Evolutionary conservation across 2,113 vertebrate genomes (phyloP).

Genomic region (Zosterops hypoxanthus): DNA sequence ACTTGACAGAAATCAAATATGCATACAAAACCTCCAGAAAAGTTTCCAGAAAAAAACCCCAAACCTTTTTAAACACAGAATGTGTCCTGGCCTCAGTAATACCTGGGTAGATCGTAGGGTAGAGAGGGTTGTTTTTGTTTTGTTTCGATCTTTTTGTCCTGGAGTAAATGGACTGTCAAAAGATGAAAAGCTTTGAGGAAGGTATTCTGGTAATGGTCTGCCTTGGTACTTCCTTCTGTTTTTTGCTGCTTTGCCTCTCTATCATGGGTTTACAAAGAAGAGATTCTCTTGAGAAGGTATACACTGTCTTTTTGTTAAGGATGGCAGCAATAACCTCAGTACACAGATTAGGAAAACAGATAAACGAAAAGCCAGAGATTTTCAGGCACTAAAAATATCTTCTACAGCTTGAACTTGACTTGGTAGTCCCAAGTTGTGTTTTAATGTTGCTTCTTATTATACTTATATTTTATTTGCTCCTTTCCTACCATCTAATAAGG

Average conservation of each 20-base stretch:
- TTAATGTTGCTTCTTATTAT: background rate
- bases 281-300: background rate
- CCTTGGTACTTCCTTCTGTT: background rate
- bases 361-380: background rate
- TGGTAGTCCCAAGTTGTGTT: background rate
- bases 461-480: background rate
- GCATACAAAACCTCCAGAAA: background rate
- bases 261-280: background rate
- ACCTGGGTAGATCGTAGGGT: fast-evolving
- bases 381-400: background rate
- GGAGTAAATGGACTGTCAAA: background rate
- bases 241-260: background rate
- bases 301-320: background rate
- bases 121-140: fast-evolving
- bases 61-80: background rate
- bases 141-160: background rate
- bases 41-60: background rate
- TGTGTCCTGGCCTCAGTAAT: background rate
- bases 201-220: background rate
- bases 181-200: background rate
- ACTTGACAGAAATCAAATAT: background rate
- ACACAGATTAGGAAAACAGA: background rate
- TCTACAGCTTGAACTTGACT: background rate
- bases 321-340: background rate
- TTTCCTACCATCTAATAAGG: background rate